Percentiles rank a stretch among this genome's conserved stretches.
Conservation (phyloP, 2,113 vertebrate species). For the Centrocercus urophasianus region DNA sequence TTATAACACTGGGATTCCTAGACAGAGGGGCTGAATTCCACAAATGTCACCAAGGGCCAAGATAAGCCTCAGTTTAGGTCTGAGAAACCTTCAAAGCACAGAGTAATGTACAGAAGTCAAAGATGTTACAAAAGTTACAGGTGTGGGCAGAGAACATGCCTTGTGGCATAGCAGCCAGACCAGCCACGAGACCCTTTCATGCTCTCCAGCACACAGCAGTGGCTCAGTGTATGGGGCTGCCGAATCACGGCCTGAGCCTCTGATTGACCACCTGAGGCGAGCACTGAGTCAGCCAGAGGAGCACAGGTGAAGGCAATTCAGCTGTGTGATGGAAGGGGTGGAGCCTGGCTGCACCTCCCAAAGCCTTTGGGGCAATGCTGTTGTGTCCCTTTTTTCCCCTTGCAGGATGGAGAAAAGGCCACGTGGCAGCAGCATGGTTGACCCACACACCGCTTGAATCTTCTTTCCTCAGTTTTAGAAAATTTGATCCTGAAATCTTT, state of each 20-base stretch:
- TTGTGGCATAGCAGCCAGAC: not conserved
- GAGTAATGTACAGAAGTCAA: fast-evolving
- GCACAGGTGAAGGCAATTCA: too few species aligned
- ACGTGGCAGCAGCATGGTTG: not conserved
- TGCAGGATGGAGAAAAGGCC: not conserved
- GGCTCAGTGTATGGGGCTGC: not conserved
- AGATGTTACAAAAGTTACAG: not conserved
- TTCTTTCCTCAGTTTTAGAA: not conserved
- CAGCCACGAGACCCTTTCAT: not conserved
- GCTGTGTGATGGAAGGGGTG: too few species aligned
- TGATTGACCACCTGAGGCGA: too few species aligned
- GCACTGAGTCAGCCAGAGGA: too few species aligned
- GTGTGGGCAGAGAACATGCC: not conserved
- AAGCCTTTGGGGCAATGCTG: not conserved
- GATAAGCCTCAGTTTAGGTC: fast-evolving
- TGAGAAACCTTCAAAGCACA: not conserved
- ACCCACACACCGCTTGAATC: not conserved
- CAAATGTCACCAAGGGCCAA: not conserved
- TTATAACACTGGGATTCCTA: not conserved
- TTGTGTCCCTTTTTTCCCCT: not conserved
- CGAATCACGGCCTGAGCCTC: too few species aligned
- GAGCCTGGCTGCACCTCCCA: too few species aligned
- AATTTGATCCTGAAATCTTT: not conserved
- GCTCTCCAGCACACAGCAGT: not conserved
- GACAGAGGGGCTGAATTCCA: not conserved